A percentile compares a stretch with the other conserved stretches of the same genome.
Conservation (phyloP, 2,797 vertebrate species). For the Falco concolor region DNA sequence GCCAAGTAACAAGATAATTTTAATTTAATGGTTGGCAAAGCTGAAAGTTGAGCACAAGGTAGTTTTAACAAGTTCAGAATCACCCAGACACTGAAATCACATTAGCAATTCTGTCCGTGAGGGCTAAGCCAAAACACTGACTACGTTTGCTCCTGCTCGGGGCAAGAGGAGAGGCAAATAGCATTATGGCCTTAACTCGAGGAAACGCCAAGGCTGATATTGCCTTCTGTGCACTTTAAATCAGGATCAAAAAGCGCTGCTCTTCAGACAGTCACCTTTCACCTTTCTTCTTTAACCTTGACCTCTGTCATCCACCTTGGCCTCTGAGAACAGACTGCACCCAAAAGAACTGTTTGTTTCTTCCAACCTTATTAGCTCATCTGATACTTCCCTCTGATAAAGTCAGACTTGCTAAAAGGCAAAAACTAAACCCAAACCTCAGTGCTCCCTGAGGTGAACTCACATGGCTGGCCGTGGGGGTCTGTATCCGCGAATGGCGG, state of each 20-base stretch:
- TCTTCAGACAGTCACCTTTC: not conserved
- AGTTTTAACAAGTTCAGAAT: not conserved
- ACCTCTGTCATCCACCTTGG: not conserved
- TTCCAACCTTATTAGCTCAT: not conserved
- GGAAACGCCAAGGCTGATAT: not conserved
- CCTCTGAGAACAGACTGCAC: not conserved
- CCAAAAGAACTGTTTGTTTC: not conserved
- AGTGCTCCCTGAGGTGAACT: not conserved
- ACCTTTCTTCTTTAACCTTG: not conserved
- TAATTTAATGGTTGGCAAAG: not conserved
- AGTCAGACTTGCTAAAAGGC: not conserved
- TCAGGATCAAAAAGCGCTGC: not conserved
- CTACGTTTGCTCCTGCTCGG: not conserved
- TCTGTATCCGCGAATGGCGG: not conserved
- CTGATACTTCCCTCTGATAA: not conserved
- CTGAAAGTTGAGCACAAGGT: not conserved
- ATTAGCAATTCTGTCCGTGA: not conserved
- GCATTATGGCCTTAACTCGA: not conserved
- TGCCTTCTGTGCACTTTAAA: not conserved
- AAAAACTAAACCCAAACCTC: not conserved
- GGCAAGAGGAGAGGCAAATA: not conserved
- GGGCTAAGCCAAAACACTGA: not conserved
- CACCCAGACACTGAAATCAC: not conserved
- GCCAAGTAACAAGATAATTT: not conserved
- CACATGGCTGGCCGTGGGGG: not conserved